Conservation (phyloP, 2,888 invertebrate species). For the Ochropacha duplaris region DNA sequence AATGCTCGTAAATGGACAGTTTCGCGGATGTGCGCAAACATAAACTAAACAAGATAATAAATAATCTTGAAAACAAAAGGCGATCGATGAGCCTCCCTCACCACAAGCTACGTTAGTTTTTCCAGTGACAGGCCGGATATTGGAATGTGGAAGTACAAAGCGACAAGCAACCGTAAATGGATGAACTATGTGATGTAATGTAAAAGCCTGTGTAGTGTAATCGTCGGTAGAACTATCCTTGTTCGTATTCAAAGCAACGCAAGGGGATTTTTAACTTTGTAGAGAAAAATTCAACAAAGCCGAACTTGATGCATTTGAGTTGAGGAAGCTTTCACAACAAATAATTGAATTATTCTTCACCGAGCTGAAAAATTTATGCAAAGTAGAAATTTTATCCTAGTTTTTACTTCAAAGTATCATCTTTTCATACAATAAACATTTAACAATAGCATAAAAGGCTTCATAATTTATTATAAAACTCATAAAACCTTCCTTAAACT, state of each 20-base stretch:
- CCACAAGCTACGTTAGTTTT: neutral
- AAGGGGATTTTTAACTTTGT: neutral
- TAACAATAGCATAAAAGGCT: too few species aligned
- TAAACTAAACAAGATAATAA: neutral
- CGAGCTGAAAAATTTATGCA: neutral
- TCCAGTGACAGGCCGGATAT: slow-evolving; percentile 1
- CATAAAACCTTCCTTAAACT: slow-evolving; percentile 14
- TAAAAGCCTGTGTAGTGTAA: neutral
- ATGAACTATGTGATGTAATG: neutral
- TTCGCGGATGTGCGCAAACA: neutral
- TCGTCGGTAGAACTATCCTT: neutral
- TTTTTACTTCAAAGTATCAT: too few species aligned
- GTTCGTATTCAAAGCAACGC: neutral
- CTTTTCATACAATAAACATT: too few species aligned
- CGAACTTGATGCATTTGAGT: slow-evolving; percentile 12
- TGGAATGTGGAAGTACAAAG: slow-evolving; percentile 1
- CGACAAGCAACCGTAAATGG: neutral
- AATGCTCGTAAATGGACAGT: neutral
- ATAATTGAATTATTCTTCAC: neutral
- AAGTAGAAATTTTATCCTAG: neutral
- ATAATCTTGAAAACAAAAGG: neutral
- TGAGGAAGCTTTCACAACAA: slow-evolving; percentile 3
- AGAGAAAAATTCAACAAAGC: neutral
- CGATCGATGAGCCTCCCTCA: neutral
- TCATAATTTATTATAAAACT: slow-evolving; percentile 2